Conservation (phyloP, 2,113 vertebrate genomes). For the Cheilinus undulatus region DNA sequence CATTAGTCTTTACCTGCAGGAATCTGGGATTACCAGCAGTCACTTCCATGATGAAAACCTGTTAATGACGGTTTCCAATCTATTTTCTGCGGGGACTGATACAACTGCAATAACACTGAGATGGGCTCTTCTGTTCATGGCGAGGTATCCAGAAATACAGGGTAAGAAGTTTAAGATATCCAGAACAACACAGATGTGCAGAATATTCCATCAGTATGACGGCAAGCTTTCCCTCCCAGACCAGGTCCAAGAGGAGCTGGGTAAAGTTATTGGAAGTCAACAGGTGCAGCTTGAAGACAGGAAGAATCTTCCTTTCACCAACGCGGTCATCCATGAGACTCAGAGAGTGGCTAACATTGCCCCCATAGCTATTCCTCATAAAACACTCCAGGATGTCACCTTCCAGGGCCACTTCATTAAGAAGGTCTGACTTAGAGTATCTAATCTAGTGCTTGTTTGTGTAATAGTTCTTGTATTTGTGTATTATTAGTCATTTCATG, state of each 20-base stretch:
- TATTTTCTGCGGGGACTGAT: slow-evolving; percentile 79
- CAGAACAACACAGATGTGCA: background rate
- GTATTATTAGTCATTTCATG: no score
- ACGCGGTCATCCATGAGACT: slow-evolving; percentile 62
- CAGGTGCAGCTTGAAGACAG: slow-evolving; percentile 41
- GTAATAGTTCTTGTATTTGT: no score
- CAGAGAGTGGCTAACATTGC: slow-evolving; percentile 46
- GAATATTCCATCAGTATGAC: background rate
- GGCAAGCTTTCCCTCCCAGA: slow-evolving; percentile 12
- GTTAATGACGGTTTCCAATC: slow-evolving; percentile 45
- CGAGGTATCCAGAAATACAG: slow-evolving; percentile 82
- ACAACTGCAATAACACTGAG: slow-evolving; percentile 72
- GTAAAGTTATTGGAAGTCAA: slow-evolving; percentile 35
- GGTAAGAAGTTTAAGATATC: slow-evolving; percentile 54
- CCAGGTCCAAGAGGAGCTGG: slow-evolving; percentile 60
- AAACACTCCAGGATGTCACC: slow-evolving; percentile 34
- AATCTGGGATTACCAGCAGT: slow-evolving; percentile 29
- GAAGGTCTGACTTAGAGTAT: no score
- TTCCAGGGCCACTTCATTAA: slow-evolving; percentile 59
- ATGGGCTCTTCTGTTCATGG: slow-evolving; percentile 79
- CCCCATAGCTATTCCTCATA: slow-evolving; percentile 37
- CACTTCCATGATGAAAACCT: slow-evolving; percentile 63
- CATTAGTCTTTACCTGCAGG: slow-evolving; percentile 36
- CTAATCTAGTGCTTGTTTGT: no score
- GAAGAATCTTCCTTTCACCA: slow-evolving; percentile 45